A percentile compares a stretch with the other conserved stretches of the same genome.
phyloP scores from a whole-genome alignment of 2,888 invertebrate genomes.

The Odontocolon sp. region DNA sequence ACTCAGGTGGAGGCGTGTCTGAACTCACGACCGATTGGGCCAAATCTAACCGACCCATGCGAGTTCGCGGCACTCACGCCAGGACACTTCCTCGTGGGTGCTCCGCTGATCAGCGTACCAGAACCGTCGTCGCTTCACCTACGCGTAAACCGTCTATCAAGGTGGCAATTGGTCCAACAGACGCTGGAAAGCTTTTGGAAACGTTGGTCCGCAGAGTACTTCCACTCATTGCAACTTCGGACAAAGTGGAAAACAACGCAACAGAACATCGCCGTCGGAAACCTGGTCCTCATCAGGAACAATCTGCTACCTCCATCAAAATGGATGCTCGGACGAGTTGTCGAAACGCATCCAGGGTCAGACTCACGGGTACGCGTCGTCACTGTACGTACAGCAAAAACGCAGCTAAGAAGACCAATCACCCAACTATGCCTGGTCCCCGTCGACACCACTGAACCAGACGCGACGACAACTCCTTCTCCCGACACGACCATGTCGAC shows the following conservation, averaged over 20 bases:
- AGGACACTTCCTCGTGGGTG: constrained; percentile 56
- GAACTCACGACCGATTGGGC: constrained; percentile 58
- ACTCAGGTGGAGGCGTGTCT: constrained; percentile 50
- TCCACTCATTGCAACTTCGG: background rate
- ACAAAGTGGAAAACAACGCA: constrained; percentile 10
- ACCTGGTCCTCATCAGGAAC: constrained; percentile 13
- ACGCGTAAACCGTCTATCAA: constrained; percentile 7
- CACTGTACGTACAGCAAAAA: background rate
- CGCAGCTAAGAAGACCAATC: constrained; percentile 10
- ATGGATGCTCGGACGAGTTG: constrained; percentile 20
- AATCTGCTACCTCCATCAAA: constrained; percentile 13
- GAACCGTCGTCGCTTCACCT: constrained; percentile 24
- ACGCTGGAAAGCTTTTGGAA: constrained; percentile 62
- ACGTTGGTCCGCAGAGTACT: constrained; percentile 10
- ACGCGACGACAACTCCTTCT: background rate
- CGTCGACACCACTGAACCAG: background rate
- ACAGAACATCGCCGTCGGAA: constrained; percentile 9
- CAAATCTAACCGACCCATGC: constrained; percentile 46
- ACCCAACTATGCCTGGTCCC: constrained; percentile 13
- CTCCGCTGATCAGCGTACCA: constrained; percentile 28
- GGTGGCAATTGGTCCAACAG: constrained; percentile 33
- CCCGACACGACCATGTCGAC: background rate
- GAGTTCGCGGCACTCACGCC: constrained; percentile 57
- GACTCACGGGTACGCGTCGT: constrained; percentile 15
- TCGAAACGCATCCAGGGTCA: constrained; percentile 14